Evolutionary conservation across 2,113 vertebrate species (phyloP).

Genomic region (Microcebus ravelobensis): DNA sequence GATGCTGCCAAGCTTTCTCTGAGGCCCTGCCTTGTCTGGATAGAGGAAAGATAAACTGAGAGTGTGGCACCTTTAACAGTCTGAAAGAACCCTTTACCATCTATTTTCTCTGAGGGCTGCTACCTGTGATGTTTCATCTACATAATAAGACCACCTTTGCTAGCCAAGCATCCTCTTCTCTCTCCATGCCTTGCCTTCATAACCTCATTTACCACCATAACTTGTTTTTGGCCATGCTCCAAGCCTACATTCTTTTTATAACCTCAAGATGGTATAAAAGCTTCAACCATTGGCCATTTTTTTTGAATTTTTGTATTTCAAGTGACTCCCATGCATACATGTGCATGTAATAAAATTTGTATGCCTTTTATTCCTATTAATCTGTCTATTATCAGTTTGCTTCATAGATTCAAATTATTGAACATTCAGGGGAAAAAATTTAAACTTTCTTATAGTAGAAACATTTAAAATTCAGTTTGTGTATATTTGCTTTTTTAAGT

Average conservation of each 20-base stretch:
- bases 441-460: neutral
- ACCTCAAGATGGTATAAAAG: neutral
- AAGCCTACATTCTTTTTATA: neutral
- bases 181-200: too few relatives aligned
- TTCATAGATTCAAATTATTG: neutral
- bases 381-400: neutral
- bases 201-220: too few relatives aligned
- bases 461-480: neutral
- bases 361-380: neutral
- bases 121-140: too few relatives aligned
- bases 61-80: neutral
- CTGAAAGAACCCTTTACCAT: too few relatives aligned
- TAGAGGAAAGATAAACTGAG: neutral
- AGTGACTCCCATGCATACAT: neutral
- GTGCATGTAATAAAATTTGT: neutral
- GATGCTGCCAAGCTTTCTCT: neutral
- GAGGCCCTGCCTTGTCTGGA: neutral
- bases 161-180: too few relatives aligned
- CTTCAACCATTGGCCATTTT: neutral
- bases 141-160: too few relatives aligned
- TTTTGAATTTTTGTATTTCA: neutral
- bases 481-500: conserved; percentile 2
- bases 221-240: too few relatives aligned
- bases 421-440: neutral
- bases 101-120: too few relatives aligned